phyloP scores from a whole-genome alignment of 2,888 invertebrate genomes.

The Drosophila barbarae region DNA sequence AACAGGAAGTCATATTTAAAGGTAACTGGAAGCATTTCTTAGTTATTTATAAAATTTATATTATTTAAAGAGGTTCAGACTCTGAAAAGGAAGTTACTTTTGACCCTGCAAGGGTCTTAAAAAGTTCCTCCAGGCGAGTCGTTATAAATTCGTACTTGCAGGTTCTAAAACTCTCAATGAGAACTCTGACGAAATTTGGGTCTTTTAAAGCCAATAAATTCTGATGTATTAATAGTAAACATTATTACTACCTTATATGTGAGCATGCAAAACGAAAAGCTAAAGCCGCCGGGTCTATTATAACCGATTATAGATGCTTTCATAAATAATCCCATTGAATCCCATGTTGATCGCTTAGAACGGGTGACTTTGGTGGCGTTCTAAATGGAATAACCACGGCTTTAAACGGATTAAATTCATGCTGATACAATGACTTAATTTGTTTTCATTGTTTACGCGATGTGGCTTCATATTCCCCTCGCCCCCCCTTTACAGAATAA shows the following conservation, averaged over 20 bases:
- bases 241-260: not conserved
- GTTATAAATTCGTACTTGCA: not conserved
- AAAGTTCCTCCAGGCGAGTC: not conserved
- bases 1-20: not conserved
- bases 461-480: constrained; percentile 5
- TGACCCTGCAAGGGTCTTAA: not conserved
- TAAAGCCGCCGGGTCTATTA: not conserved
- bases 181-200: too few species aligned
- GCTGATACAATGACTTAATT: constrained; percentile 33
- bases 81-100: not conserved
- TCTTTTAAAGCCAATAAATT: not conserved
- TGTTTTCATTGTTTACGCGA: constrained; percentile 29
- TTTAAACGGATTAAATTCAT: constrained; percentile 31
- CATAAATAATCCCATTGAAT: not conserved
- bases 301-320: constrained; percentile 2
- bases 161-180: not conserved
- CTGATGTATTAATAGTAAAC: not conserved
- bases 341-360: constrained; percentile 21
- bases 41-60: not conserved
- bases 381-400: constrained; percentile 8
- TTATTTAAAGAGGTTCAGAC: not conserved
- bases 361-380: constrained; percentile 1
- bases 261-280: constrained; percentile 8
- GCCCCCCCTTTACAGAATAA: constrained; percentile 1
- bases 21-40: not conserved